phyloP scores from a whole-genome alignment of 2,113 vertebrate species.

The Pontoporia blainvillei region DNA sequence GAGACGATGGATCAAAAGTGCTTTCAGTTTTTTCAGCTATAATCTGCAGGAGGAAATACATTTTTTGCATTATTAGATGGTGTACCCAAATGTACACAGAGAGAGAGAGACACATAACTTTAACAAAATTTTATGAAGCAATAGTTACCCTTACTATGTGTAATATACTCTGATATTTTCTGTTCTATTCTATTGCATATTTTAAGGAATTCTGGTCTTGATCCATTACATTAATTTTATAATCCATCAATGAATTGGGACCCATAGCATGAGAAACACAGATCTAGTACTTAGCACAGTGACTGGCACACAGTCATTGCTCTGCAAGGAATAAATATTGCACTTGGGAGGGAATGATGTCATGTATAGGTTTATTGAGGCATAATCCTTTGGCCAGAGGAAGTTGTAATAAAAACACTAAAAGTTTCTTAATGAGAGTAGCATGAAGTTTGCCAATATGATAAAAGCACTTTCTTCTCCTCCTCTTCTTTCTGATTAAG shows the following conservation, averaged over 20 bases:
- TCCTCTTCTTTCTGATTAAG: neutral
- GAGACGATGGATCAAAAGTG: no score
- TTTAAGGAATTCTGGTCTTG: neutral
- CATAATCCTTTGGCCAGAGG: neutral
- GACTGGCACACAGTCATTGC: neutral
- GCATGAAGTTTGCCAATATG: neutral
- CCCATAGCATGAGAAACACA: neutral
- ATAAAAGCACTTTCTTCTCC: neutral
- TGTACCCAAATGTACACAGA: neutral
- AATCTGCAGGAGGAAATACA: neutral
- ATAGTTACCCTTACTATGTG: neutral
- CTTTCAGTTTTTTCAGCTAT: neutral
- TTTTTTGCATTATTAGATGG: neutral
- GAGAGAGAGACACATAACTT: neutral
- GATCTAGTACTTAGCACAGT: neutral
- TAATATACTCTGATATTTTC: neutral
- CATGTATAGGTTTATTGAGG: neutral
- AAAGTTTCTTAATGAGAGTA: slow-evolving; percentile 11
- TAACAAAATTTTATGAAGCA: neutral
- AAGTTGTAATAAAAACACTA: slow-evolving; percentile 16
- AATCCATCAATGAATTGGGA: neutral
- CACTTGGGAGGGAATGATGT: neutral
- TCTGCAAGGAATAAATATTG: neutral
- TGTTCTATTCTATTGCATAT: neutral
- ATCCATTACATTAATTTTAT: neutral